Conservation (phyloP, 2,888 invertebrate genomes). For the Oscheius onirici region DNA sequence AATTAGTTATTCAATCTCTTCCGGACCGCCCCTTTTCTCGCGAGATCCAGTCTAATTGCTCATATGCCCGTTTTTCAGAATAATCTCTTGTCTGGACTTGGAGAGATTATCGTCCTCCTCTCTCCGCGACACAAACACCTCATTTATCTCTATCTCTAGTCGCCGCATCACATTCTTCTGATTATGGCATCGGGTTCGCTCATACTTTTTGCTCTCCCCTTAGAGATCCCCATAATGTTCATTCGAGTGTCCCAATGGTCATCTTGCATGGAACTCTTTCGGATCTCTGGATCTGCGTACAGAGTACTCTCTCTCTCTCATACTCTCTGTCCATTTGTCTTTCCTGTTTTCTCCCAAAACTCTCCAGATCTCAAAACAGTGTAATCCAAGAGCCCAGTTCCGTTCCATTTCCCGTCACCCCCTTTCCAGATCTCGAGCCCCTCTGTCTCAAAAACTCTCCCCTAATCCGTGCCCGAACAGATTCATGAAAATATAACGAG, state of each 20-base stretch:
- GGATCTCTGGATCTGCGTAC: no score
- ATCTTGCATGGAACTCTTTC: no score
- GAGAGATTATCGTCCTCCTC: background rate
- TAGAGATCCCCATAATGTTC: no score
- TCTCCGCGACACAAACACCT: no score
- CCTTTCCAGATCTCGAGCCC: background rate
- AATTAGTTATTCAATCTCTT: background rate
- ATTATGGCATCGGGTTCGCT: no score
- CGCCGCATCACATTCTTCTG: no score
- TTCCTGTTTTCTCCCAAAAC: background rate
- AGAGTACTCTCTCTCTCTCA: no score
- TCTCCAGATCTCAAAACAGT: background rate
- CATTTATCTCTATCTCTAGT: no score
- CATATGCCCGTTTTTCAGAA: background rate
- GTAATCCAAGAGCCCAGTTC: background rate
- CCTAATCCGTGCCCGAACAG: background rate
- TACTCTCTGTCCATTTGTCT: no score
- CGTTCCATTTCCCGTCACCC: slow-evolving; percentile 8
- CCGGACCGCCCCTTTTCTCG: background rate
- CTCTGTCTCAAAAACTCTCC: background rate
- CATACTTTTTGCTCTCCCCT: no score
- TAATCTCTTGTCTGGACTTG: background rate
- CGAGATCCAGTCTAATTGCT: background rate
- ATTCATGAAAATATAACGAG: slow-evolving; percentile 5
- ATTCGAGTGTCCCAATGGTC: no score